Evolutionary conservation across 2,888 invertebrate species (phyloP), one percentile per base, ranked within the genome.

Genomic region (Ormyrus labotus): DNA sequence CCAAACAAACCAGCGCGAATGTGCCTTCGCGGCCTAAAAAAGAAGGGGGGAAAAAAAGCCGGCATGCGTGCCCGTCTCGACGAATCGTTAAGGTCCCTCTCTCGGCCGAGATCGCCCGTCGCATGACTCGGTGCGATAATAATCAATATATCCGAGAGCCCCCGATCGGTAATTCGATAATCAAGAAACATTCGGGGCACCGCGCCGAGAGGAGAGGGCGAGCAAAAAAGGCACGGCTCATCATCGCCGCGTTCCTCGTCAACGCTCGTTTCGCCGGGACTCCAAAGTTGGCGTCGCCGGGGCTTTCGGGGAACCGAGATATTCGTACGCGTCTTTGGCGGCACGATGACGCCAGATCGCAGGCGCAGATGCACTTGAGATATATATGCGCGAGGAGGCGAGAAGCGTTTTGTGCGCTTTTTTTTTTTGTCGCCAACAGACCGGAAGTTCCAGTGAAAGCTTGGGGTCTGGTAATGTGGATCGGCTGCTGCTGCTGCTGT

Each of bases 381-480:
- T 68, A 2, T 68, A 2, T 34, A 50, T 57, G 19, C n/a, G 34
- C 2, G 61, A 34, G 58, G 53, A 69, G n/a, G 58, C 50, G 71
- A 67, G 65, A 71, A 71, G 60, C 60, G 10, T 34, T 60, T 13
- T 48, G 13, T 19, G 10, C 58, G 10, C 58, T 50, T n/a, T 57
- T 57, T 57, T 57, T 73, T n/a, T 61, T 61, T 45, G 2, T 45
- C 51, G 53, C 60, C 45, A n/a, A 45, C 19, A 48, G 47, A 63
- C 80, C 76, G 80, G 80, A 80, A 80, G 80, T 71, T 34, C 34
- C 67, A 71, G 80, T 67, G 80, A 76, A 76, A 80, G 80, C 72
- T 73, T 63, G 47, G 34, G 34, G 34, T 34, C 63, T 80, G 65
- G 67, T 68, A 72, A 80, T 80, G 72, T 63, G 69, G 80, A 76